Base-by-base conservation (phyloP, 2,113 vertebrate species). In the Mastomys coucha region DNA sequence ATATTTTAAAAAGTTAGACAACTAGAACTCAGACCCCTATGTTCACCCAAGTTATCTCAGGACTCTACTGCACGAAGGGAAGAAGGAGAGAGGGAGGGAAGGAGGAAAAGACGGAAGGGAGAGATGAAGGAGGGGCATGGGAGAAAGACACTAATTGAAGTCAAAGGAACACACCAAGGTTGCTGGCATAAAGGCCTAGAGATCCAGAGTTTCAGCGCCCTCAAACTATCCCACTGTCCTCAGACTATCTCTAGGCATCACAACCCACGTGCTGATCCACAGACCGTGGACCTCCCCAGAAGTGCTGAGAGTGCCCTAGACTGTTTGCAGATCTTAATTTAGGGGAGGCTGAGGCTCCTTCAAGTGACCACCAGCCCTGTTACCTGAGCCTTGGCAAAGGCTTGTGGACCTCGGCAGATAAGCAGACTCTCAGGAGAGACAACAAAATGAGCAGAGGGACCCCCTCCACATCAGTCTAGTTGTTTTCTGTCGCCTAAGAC, bases 1-100 rank as follows among this genome's bases (percentile, higher is more conserved):
- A 51, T 53, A 92, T 36, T 69, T 77, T 91, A 17, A 82, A 49
- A 88, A 28, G 7, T 93, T 28, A 94, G 60, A 58, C 5, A 1
- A 91, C 31, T 49, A 77, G 88, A 89, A 85, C 94, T 16, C 42
- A 22, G 72, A 97, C 51, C 7, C 11, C 81, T 82, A n/a, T 67
- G 65, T 39, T 80, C 39, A 60, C 26, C 22, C 49, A 95, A 45
- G 28, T 85, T 8, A 80, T 67, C 72, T 91, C 45, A 88, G 63
- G 31, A 24, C 58, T 78, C 45, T 82, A 80, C 51, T 85, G 88
- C 28, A 26, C 81, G n/a, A 91, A 91, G 13, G 11, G 36, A 28
- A 17, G 65, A 63, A 10, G 20, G 17, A 56, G 6, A 31, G 20
- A 39, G 3, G 12, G 36, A 88, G 1, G 14, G 53, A 60, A 17